Base-by-base conservation (phyloP, 2,888 invertebrate genomes). In the Agapostemon virescens region DNA sequence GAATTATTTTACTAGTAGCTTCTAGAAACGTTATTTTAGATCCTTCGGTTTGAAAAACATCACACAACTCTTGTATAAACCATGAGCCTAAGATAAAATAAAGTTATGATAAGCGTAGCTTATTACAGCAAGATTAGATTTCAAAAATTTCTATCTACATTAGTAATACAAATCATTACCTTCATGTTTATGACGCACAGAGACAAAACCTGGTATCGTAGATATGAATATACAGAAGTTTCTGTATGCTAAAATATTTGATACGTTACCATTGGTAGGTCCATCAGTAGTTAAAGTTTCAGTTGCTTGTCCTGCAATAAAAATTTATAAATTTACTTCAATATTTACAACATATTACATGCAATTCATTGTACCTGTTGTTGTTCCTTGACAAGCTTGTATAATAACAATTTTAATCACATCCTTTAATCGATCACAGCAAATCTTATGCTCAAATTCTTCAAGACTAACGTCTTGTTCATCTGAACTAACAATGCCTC, bases 331-430 rank as follows among this genome's bases (percentile, higher is more conserved):
- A 23, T 20, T 3, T n/a, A 42, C 15, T 33, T 11, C 15, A 30
- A 23, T 13, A 66, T 33, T 67, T 36, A 26, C 42, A 61, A 68
- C 5, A n/a, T 15, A 20, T 9, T 2, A 36, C 2, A 26, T 38
- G 30, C 20, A 52, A 36, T 55, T 58, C 58, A n/a, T 11, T 0
- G 85, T 74, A 79, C 89, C 89, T 49, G 61, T 74, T 30, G 40
- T 63, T 17, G 84, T 88, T 42, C 94, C 94, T 89, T 95, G 95
- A 80, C 95, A 95, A 0, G 95, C 94, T 89, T 95, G 95, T 58
- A 95, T 92, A 68, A 95, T 93, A 0, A 95, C 88, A 72, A 95
- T 87, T 91, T 95, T 95, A 20, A 94, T 94, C 86, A 94, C 94
- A 3, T 93, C 91, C 2, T 88, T 82, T 30, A 95, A 90, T 66